Conservation (phyloP, 1,140 invertebrate genomes). For the Stegodyphus mimosarum region DNA sequence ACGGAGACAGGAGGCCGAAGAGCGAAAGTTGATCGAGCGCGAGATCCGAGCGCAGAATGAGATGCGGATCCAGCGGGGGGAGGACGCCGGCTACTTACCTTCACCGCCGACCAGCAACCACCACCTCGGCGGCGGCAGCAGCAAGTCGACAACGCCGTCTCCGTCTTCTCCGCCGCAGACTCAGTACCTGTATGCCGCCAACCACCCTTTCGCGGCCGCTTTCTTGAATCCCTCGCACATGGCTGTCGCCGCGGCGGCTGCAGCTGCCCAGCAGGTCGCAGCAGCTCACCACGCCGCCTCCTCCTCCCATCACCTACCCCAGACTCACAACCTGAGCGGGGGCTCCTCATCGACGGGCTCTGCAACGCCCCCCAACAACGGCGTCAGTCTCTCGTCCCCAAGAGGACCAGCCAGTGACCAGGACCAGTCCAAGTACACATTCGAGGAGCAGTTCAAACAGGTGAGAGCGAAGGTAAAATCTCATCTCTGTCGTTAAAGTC, state of each 20-base stretch:
- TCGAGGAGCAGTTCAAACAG: slow-evolving; percentile 64
- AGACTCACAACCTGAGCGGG: neutral
- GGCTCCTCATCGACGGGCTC: slow-evolving; percentile 27
- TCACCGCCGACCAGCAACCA: slow-evolving; percentile 7
- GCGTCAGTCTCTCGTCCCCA: slow-evolving; percentile 1
- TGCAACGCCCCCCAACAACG: slow-evolving; percentile 40
- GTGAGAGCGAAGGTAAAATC: slow-evolving; percentile 45
- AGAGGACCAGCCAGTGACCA: neutral
- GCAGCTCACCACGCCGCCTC: neutral
- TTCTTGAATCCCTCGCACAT: slow-evolving; percentile 20
- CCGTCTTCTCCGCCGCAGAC: slow-evolving; percentile 8
- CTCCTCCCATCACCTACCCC: neutral
- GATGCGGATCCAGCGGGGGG: slow-evolving; percentile 27
- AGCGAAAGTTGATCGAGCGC: neutral
- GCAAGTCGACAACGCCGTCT: slow-evolving; percentile 44
- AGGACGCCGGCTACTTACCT: slow-evolving; percentile 6
- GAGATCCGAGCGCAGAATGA: slow-evolving; percentile 24
- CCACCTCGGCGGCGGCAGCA: neutral
- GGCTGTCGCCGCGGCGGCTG: slow-evolving; percentile 1
- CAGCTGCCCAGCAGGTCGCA: neutral
- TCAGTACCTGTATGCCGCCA: slow-evolving; percentile 54
- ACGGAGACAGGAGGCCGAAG: slow-evolving; percentile 4
- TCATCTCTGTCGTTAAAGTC: too few species aligned
- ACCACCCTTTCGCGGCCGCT: neutral
- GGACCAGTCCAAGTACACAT: slow-evolving; percentile 63